These are phyloP conservation scores for Heliconius melpomene DNA, from an alignment of 1,140 invertebrate genomes.

Conservation along the genomic window DNA sequence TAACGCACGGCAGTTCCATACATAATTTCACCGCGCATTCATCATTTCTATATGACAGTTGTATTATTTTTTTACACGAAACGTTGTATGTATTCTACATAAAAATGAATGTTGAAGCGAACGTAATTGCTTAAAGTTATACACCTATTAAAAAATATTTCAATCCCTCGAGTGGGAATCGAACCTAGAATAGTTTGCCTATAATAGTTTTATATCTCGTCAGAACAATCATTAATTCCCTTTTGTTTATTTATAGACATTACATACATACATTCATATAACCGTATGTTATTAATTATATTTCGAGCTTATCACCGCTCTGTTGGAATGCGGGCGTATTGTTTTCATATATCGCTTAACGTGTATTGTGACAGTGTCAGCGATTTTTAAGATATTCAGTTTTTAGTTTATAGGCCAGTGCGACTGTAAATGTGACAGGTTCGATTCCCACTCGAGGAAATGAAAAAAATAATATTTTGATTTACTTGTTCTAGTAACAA, in stretches of 20 bases:
- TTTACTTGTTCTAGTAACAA: no score
- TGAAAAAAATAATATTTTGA: no score
- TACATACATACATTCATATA: background rate
- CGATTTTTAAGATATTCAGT: background rate
- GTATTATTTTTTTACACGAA: slow-evolving; percentile 42
- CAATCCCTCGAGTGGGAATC: no score
- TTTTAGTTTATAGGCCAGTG: no score
- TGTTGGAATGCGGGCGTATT: slow-evolving; percentile 37
- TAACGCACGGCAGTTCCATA: slow-evolving; percentile 19
- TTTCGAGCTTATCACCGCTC: slow-evolving; percentile 26
- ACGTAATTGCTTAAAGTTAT: background rate
- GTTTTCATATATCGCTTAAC: slow-evolving; percentile 23
- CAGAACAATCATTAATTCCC: no score
- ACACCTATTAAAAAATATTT: background rate
- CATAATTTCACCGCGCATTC: slow-evolving; percentile 39
- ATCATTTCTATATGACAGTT: slow-evolving; percentile 45
- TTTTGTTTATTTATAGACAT: no score
- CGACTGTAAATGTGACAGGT: no score
- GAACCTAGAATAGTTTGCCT: no score
- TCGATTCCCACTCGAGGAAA: no score
- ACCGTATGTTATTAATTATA: slow-evolving; percentile 24
- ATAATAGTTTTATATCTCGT: no score
- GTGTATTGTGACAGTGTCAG: background rate
- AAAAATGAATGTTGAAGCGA: background rate
- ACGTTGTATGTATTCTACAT: slow-evolving; percentile 40